A percentile compares a stretch with the other conserved stretches of the same genome.
These are phyloP conservation scores for Propithecus coquereli DNA, from an alignment of 2,113 vertebrate species.

Conservation along the genomic window DNA sequence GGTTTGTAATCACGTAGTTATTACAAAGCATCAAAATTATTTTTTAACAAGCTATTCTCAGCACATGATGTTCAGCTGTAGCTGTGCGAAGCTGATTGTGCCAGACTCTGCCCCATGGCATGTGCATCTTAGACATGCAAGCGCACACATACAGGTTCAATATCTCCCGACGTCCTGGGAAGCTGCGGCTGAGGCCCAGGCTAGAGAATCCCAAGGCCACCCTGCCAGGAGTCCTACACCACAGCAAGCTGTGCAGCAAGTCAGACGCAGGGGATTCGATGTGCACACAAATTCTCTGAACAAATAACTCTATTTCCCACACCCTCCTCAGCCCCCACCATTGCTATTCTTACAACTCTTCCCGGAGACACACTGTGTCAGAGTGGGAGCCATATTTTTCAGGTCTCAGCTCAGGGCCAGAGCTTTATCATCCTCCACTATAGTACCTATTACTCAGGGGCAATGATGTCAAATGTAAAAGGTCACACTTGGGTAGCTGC, in stretches of 20 bases:
- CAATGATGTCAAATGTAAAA: slow-evolving; percentile 29
- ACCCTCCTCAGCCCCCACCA: neutral
- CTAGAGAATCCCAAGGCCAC: neutral
- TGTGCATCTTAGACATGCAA: neutral
- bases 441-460: neutral
- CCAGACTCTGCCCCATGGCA: neutral
- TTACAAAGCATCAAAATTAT: slow-evolving; percentile 13
- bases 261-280: neutral
- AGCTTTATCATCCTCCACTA: neutral
- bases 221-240: neutral
- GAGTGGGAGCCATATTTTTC: neutral
- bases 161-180: neutral
- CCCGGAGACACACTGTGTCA: neutral
- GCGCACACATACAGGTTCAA: neutral
- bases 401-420: neutral
- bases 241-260: neutral
- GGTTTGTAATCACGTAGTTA: slow-evolving; percentile 54
- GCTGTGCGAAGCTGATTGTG: neutral
- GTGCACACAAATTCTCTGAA: slow-evolving; percentile 41
- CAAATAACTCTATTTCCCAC: slow-evolving; percentile 39
- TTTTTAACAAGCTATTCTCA: neutral
- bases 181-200: neutral
- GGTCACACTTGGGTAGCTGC: neutral
- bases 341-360: neutral
- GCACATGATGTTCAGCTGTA: neutral